A percentile compares a stretch with the other conserved stretches of the same genome.
These are phyloP conservation scores for Leptonema lineaticorne DNA, from an alignment of 1,140 invertebrate species.

Conservation along the genomic window DNA sequence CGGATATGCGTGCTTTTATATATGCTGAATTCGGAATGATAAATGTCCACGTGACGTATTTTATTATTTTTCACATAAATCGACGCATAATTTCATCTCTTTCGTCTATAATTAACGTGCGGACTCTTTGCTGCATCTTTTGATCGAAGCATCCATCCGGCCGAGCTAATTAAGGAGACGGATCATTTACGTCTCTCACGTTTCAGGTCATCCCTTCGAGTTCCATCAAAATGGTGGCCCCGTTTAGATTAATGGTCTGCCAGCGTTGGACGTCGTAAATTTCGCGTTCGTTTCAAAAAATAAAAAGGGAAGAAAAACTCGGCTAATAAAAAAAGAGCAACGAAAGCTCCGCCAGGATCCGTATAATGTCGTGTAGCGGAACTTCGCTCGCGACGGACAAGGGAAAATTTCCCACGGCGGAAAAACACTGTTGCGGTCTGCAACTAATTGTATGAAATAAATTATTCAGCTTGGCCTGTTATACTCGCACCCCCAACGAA, in stretches of 20 bases:
- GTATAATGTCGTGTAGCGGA: not conserved
- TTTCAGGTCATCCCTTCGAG: not conserved
- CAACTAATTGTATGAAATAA: slow-evolving; percentile 42
- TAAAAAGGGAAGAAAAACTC: not conserved
- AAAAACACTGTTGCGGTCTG: slow-evolving; percentile 14
- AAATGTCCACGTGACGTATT: not conserved
- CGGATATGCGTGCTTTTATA: not conserved
- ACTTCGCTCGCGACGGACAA: not conserved
- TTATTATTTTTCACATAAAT: not conserved
- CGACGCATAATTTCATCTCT: not conserved
- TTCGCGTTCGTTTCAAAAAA: slow-evolving; percentile 7
- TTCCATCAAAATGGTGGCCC: slow-evolving; percentile 4
- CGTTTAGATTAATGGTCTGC: slow-evolving; percentile 16
- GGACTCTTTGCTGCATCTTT: slow-evolving; percentile 1
- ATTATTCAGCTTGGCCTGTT: slow-evolving; percentile 36
- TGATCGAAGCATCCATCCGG: not conserved
- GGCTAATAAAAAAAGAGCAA: not conserved
- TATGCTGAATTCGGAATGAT: not conserved
- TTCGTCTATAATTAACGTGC: slow-evolving; percentile 1
- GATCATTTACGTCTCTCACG: slow-evolving; percentile 4
- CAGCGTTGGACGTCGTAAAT: slow-evolving; percentile 7
- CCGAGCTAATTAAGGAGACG: slow-evolving; percentile 6
- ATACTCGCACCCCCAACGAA: slow-evolving; percentile 2
- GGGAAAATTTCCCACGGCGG: not conserved
- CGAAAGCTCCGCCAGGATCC: not conserved